Conservation (phyloP, 1,140 invertebrate genomes). For the Bombus breviceps region DNA sequence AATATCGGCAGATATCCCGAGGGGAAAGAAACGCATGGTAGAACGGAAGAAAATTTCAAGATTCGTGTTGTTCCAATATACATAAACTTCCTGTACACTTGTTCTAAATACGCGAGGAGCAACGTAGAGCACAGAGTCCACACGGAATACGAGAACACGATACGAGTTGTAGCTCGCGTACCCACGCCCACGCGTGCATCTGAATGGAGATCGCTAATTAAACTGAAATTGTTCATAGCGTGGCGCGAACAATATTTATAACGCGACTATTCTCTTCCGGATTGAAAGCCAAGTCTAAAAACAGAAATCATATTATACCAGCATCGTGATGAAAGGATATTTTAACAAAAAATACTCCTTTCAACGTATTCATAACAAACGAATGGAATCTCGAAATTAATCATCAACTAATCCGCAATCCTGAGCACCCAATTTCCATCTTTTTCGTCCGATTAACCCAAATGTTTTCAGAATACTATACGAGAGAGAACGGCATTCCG, state of each 20-base stretch:
- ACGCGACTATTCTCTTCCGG: neutral
- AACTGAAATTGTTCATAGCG: slow-evolving; percentile 49
- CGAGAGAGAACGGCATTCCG: neutral
- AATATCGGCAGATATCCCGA: too few relatives aligned
- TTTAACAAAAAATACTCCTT: neutral
- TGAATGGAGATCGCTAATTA: slow-evolving; percentile 54
- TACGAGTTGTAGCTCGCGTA: slow-evolving; percentile 42
- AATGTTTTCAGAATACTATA: neutral
- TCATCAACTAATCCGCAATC: neutral
- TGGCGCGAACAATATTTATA: slow-evolving; percentile 33
- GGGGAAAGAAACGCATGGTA: neutral
- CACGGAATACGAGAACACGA: slow-evolving; percentile 25
- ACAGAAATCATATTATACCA: neutral
- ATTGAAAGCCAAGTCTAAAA: slow-evolving; percentile 3
- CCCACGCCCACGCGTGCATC: slow-evolving; percentile 48
- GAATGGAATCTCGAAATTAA: neutral
- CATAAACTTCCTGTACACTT: slow-evolving; percentile 10
- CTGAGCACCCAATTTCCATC: neutral
- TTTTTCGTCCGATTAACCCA: neutral
- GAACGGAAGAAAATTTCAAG: neutral
- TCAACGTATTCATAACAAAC: neutral
- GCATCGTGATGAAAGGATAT: neutral
- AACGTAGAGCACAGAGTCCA: neutral
- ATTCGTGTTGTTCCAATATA: slow-evolving; percentile 21
- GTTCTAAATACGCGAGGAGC: neutral